phyloP scores from a whole-genome alignment of 2,888 invertebrate species.

The Campoplex capitator region DNA sequence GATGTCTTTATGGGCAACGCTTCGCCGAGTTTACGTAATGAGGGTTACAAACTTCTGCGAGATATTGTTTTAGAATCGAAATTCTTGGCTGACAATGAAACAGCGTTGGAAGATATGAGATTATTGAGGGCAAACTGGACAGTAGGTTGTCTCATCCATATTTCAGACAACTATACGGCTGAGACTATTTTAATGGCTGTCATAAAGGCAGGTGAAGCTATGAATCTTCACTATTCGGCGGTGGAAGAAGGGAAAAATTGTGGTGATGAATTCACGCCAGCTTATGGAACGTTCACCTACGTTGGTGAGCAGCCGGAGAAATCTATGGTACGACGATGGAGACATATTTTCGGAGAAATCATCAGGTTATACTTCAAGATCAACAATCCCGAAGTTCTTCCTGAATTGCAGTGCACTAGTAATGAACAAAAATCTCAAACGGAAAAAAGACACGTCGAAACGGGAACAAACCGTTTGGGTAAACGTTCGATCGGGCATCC shows the following conservation, averaged over 20 bases:
- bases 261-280: background rate
- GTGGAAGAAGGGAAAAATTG: background rate
- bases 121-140: background rate
- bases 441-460: no score
- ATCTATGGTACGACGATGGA: constrained; percentile 21
- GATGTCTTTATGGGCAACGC: no score
- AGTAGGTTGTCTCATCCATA: background rate
- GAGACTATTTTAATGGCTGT: background rate
- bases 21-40: no score
- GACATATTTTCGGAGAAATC: constrained; percentile 37
- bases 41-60: no score
- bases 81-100: no score
- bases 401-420: background rate
- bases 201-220: background rate
- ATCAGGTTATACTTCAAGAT: constrained; percentile 35
- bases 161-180: background rate
- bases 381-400: constrained; percentile 6
- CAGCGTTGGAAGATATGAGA: no score
- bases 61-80: no score
- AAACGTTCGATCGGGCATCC: no score
- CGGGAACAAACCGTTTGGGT: no score
- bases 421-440: no score
- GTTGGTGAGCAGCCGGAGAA: constrained; percentile 19
- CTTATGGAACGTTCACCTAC: constrained; percentile 29
- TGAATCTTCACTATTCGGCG: constrained; percentile 17